phyloP scores from a whole-genome alignment of 2,888 invertebrate genomes.

The Masnerella sp. region DNA sequence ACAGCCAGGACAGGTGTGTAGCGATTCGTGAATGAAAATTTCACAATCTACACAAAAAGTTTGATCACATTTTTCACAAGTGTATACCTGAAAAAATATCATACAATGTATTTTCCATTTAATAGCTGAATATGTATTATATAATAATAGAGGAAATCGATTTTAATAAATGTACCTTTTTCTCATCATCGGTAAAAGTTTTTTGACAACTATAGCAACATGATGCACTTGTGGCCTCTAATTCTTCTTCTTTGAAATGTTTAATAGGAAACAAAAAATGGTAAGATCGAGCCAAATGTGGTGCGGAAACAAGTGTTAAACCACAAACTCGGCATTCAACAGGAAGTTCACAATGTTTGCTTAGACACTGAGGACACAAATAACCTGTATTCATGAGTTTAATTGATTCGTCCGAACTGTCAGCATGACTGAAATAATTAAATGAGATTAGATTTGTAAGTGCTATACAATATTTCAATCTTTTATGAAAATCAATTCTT shows the following conservation, averaged over 20 bases:
- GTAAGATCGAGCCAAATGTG: constrained; percentile 97
- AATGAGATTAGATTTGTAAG: background rate
- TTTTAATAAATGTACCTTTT: constrained; percentile 80
- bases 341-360: constrained; percentile 98
- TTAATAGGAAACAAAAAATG: constrained; percentile 97
- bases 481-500: too few relatives aligned
- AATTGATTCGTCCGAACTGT: constrained; percentile 83
- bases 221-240: constrained; percentile 80
- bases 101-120: too few relatives aligned
- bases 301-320: constrained; percentile 96
- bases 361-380: constrained; percentile 96
- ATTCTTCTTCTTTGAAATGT: constrained; percentile 86
- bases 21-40: constrained; percentile 92
- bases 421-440: constrained; percentile 84
- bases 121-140: too few relatives aligned
- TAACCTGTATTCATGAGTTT: constrained; percentile 88
- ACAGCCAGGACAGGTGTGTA: constrained; percentile 98
- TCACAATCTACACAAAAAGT: constrained; percentile 97
- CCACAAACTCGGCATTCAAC: constrained; percentile 98
- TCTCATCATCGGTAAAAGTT: constrained; percentile 83
- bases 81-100: constrained; percentile 84
- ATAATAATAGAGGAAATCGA: background rate
- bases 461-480: background rate
- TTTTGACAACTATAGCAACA: constrained; percentile 88
- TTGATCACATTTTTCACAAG: constrained; percentile 88